Percentiles rank a stretch among this genome's conserved stretches.
Evolutionary conservation across 2,797 vertebrate genomes (phyloP).

Genomic region (Sebastes melanostomus): DNA sequence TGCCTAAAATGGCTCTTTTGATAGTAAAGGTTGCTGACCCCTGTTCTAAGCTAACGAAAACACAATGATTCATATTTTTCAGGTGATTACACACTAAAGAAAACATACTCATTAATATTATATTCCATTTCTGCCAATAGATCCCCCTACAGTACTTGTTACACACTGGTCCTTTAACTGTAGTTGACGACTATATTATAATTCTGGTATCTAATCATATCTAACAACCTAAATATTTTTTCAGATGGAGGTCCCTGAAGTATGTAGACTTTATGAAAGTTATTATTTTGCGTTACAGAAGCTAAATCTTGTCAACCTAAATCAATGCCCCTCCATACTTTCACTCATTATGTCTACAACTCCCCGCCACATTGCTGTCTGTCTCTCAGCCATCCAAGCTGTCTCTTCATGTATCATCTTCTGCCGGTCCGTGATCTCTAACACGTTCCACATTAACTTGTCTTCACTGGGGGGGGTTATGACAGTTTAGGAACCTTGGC

Average conservation of each 20-base stretch:
- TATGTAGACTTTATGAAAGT: neutral
- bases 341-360: neutral
- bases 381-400: slow-evolving; percentile 5
- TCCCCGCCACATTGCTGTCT: neutral
- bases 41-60: rapidly evolving
- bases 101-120: too few relatives aligned
- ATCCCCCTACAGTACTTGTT: too few relatives aligned
- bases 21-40: too few relatives aligned
- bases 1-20: too few relatives aligned
- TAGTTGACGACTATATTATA: too few relatives aligned
- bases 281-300: neutral
- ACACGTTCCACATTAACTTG: slow-evolving; percentile 35
- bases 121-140: too few relatives aligned
- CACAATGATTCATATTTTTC: too few relatives aligned
- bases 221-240: too few relatives aligned
- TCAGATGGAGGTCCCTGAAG: too few relatives aligned
- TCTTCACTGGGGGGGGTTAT: slow-evolving; percentile 2
- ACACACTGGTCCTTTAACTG: too few relatives aligned
- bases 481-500: slow-evolving; percentile 5
- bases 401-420: slow-evolving; percentile 48
- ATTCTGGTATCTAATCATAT: too few relatives aligned
- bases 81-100: too few relatives aligned
- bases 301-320: neutral
- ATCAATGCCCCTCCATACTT: neutral
- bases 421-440: slow-evolving; percentile 38